Base-by-base conservation (phyloP, 2,113 vertebrate genomes). In the Pungitius pungitius region DNA sequence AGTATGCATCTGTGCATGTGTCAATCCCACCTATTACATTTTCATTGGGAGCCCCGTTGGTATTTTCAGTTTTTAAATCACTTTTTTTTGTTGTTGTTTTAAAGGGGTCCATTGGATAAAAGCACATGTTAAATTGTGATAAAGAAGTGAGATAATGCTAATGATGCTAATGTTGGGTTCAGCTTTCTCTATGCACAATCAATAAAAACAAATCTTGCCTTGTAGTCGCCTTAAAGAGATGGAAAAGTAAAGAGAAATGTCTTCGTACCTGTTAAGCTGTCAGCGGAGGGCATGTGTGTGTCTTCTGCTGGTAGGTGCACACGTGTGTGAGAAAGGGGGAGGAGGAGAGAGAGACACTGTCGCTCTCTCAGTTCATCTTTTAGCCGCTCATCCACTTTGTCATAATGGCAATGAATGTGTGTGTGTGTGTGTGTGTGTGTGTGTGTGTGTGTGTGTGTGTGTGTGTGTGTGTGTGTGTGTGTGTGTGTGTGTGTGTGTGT, bases 231-330 rank as follows among this genome's bases (percentile, higher is more conserved):
- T 52, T 12, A 10, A 68, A 52, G 26, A 26, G 12, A 27, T 13
- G 40, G 8, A 61, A 7, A 56, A 24, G 2, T 2, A n/a, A 42
- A 17, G 13, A 61, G 66, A 64, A 69, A 1, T 17, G 27, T n/a
- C 1, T 33, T 72, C 82, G 70, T 85, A 90, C 89, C 89, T 75
- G 74, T 65, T 74, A 47, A 58, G 77, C 47, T 87, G 85, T 77
- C 82, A 89, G 73, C 60, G 65, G 55, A 61, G 47, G 61, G 45
- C 57, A 62, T 69, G 77, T 83, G 80, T 82, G 73, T 66, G 18
- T 68, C 75, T 47, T 80, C 39, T 81, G 69, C 67, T 78, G 61
- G 69, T 70, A 57, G 66, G 59, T 55, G 64, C 58, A 83, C 82
- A 54, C 78, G 75, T 82, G 80, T 80, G 71, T 60, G 65, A 73